Evolutionary conservation across 2,113 vertebrate species (phyloP).

Genomic region (Cyprinus carpio): DNA sequence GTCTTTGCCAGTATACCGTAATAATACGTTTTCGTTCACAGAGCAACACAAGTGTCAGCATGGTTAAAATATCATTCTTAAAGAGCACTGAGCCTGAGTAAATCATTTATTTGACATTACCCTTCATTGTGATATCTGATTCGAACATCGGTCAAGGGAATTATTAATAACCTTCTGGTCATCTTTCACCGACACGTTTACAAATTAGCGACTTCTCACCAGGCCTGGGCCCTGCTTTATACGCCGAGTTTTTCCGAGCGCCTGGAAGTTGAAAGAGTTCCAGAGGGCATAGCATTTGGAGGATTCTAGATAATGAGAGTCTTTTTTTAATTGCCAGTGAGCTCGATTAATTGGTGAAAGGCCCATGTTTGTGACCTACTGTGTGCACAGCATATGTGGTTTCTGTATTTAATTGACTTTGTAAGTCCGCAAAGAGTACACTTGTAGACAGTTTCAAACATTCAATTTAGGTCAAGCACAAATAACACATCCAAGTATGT

Average conservation of each 20-base stretch:
- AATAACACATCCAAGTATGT: background rate
- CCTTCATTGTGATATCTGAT: constrained; percentile 46
- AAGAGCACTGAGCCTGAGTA: constrained; percentile 18
- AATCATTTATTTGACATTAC: constrained; percentile 52
- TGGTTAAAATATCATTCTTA: constrained; percentile 8
- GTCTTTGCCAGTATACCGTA: background rate
- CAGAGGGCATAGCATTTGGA: constrained; percentile 69
- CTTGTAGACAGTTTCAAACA: background rate
- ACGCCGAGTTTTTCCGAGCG: constrained; percentile 64
- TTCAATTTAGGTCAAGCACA: background rate
- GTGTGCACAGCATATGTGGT: background rate
- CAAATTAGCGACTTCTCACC: constrained; percentile 74
- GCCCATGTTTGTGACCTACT: constrained; percentile 25
- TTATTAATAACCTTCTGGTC: constrained; percentile 62
- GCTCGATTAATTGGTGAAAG: constrained; percentile 67
- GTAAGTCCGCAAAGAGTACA: constrained; percentile 7
- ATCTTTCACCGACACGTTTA: constrained; percentile 60
- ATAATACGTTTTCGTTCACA: background rate
- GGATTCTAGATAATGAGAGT: constrained; percentile 60
- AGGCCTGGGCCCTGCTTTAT: constrained; percentile 66
- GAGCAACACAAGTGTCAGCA: constrained; percentile 5
- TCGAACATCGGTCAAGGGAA: constrained; percentile 54
- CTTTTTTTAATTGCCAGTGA: constrained; percentile 59
- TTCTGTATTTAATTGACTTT: background rate
- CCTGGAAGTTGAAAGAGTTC: constrained; percentile 73